Evolutionary conservation across 92 coral and sea anemone genomes (phyloP).

Genomic region (Blastomussa wellsi): DNA sequence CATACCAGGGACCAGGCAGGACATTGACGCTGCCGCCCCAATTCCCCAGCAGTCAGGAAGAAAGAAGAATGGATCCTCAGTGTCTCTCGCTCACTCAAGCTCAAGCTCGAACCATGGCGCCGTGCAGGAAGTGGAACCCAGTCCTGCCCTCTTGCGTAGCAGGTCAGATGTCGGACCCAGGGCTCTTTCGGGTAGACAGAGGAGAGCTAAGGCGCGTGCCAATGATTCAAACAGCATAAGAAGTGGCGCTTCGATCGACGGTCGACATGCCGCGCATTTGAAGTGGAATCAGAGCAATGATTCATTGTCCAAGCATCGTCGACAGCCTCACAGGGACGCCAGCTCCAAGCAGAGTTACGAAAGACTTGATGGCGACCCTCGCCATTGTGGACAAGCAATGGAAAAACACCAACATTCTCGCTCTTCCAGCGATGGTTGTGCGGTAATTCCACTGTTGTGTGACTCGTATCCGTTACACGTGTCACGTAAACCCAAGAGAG

Average conservation of each 20-base stretch:
- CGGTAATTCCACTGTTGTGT: constrained; percentile 71
- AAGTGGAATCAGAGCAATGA: constrained; percentile 84
- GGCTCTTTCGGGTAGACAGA: constrained; percentile 44
- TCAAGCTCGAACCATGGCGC: constrained; percentile 58
- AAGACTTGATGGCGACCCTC: constrained; percentile 25
- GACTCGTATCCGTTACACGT: constrained; percentile 84
- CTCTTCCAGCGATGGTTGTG: constrained; percentile 78
- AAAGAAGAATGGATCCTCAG: constrained; percentile 63
- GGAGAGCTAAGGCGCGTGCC: constrained; percentile 55
- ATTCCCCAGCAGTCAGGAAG: constrained; percentile 23
- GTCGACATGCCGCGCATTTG: constrained; percentile 60
- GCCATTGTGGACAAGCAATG: constrained; percentile 2
- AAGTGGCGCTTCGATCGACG: constrained; percentile 71
- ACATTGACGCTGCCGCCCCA: constrained; percentile 9
- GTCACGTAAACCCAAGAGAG: constrained; percentile 59
- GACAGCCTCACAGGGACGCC: constrained; percentile 36
- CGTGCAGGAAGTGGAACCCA: constrained; percentile 37
- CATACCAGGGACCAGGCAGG: constrained; percentile 33
- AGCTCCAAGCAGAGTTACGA: constrained; percentile 17
- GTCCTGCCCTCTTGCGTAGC: constrained; percentile 58
- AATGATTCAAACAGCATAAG: constrained; percentile 65
- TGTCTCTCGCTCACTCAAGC: constrained; percentile 67
- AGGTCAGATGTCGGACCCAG: constrained; percentile 71
- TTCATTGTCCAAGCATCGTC: constrained; percentile 75
- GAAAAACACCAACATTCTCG: constrained; percentile 62